Conservation (phyloP, 2,888 invertebrate species). For the Drosophila bunnanda region DNA sequence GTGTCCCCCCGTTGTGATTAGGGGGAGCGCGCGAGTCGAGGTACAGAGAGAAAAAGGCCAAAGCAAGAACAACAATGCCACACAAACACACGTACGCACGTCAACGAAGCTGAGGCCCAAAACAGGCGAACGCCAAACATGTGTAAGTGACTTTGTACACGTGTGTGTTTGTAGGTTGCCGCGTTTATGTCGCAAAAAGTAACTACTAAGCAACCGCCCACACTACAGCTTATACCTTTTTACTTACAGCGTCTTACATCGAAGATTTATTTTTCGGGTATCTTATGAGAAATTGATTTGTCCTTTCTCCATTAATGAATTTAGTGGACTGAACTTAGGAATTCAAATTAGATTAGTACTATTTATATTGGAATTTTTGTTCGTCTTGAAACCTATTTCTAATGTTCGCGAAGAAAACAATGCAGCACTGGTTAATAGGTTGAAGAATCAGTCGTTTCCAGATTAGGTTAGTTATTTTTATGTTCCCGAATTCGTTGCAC, state of each 20-base stretch:
- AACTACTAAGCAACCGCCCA: not conserved
- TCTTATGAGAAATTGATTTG: too few relatives aligned
- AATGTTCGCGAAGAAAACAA: too few relatives aligned
- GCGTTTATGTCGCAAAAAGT: constrained; percentile 14
- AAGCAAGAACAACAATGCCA: constrained; percentile 38
- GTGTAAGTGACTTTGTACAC: constrained; percentile 57
- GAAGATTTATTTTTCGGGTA: not conserved
- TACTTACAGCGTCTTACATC: not conserved
- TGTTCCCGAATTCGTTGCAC: not conserved
- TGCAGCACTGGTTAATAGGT: too few relatives aligned
- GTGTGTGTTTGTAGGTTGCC: constrained; percentile 39
- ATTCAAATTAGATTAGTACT: too few relatives aligned
- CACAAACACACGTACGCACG: constrained; percentile 24
- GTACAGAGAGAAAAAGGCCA: constrained; percentile 24
- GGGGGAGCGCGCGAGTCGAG: constrained; percentile 2
- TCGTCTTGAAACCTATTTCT: too few relatives aligned
- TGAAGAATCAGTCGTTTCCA: too few relatives aligned
- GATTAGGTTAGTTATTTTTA: not conserved
- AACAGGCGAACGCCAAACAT: constrained; percentile 75
- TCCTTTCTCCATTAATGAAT: too few relatives aligned
- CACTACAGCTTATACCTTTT: not conserved
- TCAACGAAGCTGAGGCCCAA: constrained; percentile 58
- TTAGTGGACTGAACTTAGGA: too few relatives aligned
- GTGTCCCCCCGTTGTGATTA: constrained; percentile 48
- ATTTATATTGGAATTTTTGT: too few relatives aligned